Percentiles rank a stretch among this genome's conserved stretches.
Evolutionary conservation across 35 echinoderm and acorn worm genomes (phyloP).

Genomic region (Holothuria glaberrima): DNA sequence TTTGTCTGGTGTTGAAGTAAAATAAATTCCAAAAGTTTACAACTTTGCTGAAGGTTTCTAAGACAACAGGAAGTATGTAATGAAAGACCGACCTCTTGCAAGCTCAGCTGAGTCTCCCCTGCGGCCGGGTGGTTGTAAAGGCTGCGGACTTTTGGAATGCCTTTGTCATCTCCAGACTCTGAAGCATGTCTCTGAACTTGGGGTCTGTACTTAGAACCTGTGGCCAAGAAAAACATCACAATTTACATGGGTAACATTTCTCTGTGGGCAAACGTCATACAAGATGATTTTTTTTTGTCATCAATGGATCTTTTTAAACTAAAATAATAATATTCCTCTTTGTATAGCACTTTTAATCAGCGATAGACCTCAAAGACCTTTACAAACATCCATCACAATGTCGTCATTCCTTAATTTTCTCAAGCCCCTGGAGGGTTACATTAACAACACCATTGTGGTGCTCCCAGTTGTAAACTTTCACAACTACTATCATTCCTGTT

Average conservation of each 20-base stretch:
- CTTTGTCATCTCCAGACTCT: conserved; percentile 33
- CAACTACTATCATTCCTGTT: too few relatives aligned
- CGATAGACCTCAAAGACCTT: too few relatives aligned
- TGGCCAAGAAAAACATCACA: not conserved
- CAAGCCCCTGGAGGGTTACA: too few relatives aligned
- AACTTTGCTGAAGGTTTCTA: not conserved
- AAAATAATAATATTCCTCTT: too few relatives aligned
- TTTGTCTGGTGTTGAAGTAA: not conserved
- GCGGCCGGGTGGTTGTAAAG: conserved; percentile 76
- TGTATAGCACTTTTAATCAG: too few relatives aligned
- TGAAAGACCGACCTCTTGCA: conserved; percentile 67
- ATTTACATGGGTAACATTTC: not conserved
- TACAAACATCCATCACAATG: too few relatives aligned
- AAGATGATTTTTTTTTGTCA: not conserved
- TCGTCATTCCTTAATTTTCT: too few relatives aligned
- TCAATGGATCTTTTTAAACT: not conserved
- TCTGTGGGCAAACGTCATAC: not conserved
- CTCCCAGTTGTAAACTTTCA: too few relatives aligned
- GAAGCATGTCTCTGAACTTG: conserved; percentile 25
- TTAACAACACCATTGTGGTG: too few relatives aligned
- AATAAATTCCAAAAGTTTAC: not conserved
- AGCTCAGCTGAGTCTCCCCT: conserved; percentile 77
- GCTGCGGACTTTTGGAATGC: conserved; percentile 75
- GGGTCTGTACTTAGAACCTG: conserved; percentile 35
- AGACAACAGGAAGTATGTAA: too few relatives aligned